phyloP scores from a whole-genome alignment of 2,888 invertebrate species.

The Heliconius aoede region DNA sequence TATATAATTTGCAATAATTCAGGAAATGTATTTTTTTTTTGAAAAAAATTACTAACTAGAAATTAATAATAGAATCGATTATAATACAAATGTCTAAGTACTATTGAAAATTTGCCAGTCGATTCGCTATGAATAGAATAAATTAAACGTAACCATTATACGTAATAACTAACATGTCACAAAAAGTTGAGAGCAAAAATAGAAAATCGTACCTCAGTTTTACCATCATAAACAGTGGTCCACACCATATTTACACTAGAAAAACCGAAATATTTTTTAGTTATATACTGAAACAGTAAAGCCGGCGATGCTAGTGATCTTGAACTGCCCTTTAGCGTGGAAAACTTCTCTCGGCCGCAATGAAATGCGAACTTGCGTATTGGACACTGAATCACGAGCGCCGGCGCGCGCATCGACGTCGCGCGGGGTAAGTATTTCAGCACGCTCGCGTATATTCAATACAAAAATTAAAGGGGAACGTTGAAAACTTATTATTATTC shows the following conservation, averaged over 20 bases:
- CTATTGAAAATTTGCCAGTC: background rate
- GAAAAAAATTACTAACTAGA: background rate
- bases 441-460: constrained; percentile 1
- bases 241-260: constrained; percentile 43
- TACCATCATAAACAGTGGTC: constrained; percentile 54
- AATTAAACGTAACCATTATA: background rate
- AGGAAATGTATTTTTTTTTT: background rate
- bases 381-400: constrained; percentile 64
- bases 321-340: constrained; percentile 82
- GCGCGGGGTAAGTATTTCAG: constrained; percentile 23
- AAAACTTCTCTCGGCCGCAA: constrained; percentile 72
- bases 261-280: constrained; percentile 21
- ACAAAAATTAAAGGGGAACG: constrained; percentile 4
- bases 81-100: background rate
- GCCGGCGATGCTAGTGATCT: constrained; percentile 77
- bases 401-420: constrained; percentile 39
- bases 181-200: constrained; percentile 34
- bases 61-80: background rate
- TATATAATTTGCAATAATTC: background rate
- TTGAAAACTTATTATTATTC: constrained; percentile 10
- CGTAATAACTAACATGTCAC: constrained; percentile 27
- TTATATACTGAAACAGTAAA: constrained; percentile 53
- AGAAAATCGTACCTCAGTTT: constrained; percentile 52
- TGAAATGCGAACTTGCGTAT: constrained; percentile 73
- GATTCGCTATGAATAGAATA: constrained; percentile 8